These are phyloP conservation scores for Anorthoa munda DNA, from an alignment of 2,888 invertebrate species.

Conservation along the genomic window DNA sequence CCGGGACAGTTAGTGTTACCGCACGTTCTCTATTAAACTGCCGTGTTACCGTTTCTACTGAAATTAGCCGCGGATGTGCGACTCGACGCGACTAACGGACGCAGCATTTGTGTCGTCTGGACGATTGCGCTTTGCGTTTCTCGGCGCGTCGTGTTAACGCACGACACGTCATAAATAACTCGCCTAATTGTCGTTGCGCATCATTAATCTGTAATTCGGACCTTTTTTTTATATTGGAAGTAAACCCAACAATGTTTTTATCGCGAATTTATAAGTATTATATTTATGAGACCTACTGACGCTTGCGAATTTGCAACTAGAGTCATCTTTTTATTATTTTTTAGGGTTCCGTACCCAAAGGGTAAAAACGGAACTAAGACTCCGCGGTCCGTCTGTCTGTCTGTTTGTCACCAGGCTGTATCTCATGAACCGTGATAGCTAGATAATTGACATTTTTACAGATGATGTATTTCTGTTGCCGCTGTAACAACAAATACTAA, in stretches of 20 bases:
- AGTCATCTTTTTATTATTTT: too few relatives aligned
- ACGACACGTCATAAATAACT: conserved; percentile 64
- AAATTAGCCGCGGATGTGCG: conserved; percentile 75
- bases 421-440: too few relatives aligned
- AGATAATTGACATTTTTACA: too few relatives aligned
- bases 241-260: conserved; percentile 30
- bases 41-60: conserved; percentile 78
- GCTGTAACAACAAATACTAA: too few relatives aligned
- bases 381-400: too few relatives aligned
- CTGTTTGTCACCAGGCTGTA: too few relatives aligned
- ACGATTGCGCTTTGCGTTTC: conserved; percentile 66
- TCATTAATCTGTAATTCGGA: conserved; percentile 64
- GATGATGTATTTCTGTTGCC: too few relatives aligned
- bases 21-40: conserved; percentile 76
- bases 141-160: conserved; percentile 47
- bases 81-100: conserved; percentile 72
- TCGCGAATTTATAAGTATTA: conserved; percentile 14
- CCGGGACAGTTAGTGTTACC: conserved; percentile 80
- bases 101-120: conserved; percentile 70
- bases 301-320: too few relatives aligned
- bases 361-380: too few relatives aligned
- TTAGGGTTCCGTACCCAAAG: too few relatives aligned
- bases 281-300: too few relatives aligned
- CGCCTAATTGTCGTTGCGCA: conserved; percentile 62
- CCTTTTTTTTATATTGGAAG: conserved; percentile 49